These are phyloP conservation scores for Papilio aristodemus DNA, from an alignment of 1,140 invertebrate species.

Conservation along the genomic window DNA sequence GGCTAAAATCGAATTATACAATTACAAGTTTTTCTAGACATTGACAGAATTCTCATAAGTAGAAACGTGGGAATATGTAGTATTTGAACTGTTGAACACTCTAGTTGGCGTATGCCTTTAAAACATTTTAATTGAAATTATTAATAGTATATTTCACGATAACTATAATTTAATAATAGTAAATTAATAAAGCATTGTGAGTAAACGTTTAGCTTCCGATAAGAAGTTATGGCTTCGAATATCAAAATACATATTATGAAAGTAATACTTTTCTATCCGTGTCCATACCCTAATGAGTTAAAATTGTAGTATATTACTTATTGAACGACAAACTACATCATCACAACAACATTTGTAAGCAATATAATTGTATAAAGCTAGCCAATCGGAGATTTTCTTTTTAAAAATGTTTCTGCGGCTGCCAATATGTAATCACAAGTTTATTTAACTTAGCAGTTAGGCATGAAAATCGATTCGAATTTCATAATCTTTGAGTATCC, in stretches of 20 bases:
- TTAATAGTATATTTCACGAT: no score
- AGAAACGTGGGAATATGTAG: constrained; percentile 17
- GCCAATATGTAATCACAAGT: background rate
- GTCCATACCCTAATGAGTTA: no score
- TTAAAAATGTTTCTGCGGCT: background rate
- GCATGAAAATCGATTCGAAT: no score
- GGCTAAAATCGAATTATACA: constrained; percentile 19
- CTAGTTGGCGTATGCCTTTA: constrained; percentile 1
- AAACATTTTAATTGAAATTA: background rate
- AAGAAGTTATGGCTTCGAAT: background rate
- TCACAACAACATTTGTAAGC: background rate
- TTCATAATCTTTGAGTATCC: no score
- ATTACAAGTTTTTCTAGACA: constrained; percentile 12
- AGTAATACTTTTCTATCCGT: no score
- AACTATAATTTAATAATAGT: no score
- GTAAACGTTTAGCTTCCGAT: background rate
- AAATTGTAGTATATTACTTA: no score
- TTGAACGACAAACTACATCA: no score
- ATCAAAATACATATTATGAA: no score
- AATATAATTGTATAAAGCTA: background rate
- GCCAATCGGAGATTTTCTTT: background rate
- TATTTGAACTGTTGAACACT: background rate
- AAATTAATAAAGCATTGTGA: no score
- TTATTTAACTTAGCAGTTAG: no score
- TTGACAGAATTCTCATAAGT: background rate